These are phyloP conservation scores for Neoitamus cyanurus DNA, from an alignment of 2,888 invertebrate species.

Conservation along the genomic window DNA sequence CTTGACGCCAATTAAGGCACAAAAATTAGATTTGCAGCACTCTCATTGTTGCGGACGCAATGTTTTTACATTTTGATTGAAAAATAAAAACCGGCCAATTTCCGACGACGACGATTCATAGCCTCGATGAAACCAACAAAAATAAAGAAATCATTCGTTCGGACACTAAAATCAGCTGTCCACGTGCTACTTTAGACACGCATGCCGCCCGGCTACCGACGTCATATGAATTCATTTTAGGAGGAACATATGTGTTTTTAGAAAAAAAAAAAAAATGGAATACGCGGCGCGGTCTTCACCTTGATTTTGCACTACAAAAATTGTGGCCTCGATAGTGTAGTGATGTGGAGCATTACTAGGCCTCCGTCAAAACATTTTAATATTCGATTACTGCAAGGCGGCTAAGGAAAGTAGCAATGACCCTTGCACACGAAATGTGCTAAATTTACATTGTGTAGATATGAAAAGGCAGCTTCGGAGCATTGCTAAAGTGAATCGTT, in stretches of 20 bases:
- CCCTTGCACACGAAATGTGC: not conserved
- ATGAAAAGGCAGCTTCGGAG: not conserved
- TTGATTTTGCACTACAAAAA: slow-evolving; percentile 28
- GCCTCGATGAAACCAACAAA: not conserved
- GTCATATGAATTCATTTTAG: not conserved
- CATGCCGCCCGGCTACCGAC: not conserved
- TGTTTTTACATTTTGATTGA: not conserved
- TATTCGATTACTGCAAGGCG: not conserved
- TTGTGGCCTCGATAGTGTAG: not conserved
- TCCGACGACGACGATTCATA: not conserved
- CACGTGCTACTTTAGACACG: not conserved
- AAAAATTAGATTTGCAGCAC: not conserved
- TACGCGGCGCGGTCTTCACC: not conserved
- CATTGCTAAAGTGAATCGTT: not conserved
- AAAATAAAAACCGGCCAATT: not conserved
- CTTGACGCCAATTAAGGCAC: not conserved
- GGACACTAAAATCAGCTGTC: not conserved
- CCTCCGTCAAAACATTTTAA: not conserved
- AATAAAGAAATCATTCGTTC: not conserved
- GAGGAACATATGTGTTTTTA: not conserved
- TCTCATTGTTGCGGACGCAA: not conserved
- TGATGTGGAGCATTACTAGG: not conserved
- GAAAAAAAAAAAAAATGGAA: not conserved
- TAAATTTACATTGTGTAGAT: not conserved
- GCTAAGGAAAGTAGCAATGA: not conserved